A percentile compares a stretch with the other conserved stretches of the same genome.
Conservation (phyloP, 2,113 vertebrate genomes). For the Uria lomvia region DNA sequence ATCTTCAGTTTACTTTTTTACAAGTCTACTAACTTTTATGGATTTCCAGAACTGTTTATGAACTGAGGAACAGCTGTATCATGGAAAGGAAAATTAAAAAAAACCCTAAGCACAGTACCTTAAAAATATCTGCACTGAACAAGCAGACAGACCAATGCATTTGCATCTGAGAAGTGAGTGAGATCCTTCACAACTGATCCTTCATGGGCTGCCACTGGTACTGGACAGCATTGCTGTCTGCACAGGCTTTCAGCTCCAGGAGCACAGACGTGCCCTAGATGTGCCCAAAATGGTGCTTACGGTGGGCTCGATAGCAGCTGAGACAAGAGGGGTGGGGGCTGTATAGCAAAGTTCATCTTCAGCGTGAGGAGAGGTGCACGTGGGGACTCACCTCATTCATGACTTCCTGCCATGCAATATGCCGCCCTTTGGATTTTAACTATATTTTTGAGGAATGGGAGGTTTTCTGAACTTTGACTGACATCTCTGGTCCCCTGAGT, state of each 20-base stretch:
- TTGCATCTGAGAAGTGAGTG: not conserved
- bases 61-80: not conserved
- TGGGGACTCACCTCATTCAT: not conserved
- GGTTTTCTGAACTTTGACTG: not conserved
- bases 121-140: not conserved
- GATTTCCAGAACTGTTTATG: not conserved
- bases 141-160: not conserved
- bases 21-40: slow-evolving; percentile 3
- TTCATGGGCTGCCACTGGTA: not conserved
- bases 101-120: not conserved
- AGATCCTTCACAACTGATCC: not conserved
- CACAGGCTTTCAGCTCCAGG: not conserved
- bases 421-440: not conserved
- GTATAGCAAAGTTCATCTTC: not conserved
- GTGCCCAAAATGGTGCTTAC: not conserved
- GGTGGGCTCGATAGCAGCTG: not conserved
- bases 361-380: not conserved
- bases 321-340: not conserved
- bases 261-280: not conserved
- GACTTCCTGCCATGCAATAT: not conserved
- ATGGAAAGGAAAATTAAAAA: not conserved
- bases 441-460: not conserved
- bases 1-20: not conserved
- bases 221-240: not conserved
- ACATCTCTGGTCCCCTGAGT: not conserved